Percentiles rank a stretch among this genome's conserved stretches.
phyloP scores from a whole-genome alignment of 2,888 invertebrate species.

The Morpho helenor region DNA sequence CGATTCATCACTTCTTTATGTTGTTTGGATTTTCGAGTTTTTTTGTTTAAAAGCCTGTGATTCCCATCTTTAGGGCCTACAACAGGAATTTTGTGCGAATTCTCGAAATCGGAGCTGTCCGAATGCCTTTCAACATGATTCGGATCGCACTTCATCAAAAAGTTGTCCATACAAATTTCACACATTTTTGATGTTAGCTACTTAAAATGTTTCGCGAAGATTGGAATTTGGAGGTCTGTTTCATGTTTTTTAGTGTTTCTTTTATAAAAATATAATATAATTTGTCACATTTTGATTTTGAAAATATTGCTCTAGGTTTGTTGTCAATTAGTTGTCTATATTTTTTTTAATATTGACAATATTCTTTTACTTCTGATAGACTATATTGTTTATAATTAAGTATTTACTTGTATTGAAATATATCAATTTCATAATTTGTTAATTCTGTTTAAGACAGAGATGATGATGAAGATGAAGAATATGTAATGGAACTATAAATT shows the following conservation, averaged over 20 bases:
- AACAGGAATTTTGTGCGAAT: slow-evolving; percentile 14
- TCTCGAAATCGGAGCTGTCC: slow-evolving; percentile 43
- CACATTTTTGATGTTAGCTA: slow-evolving; percentile 36
- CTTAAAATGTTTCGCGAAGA: slow-evolving; percentile 10
- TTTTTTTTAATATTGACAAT: background rate
- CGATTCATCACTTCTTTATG: slow-evolving; percentile 1
- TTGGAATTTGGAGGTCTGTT: slow-evolving; percentile 17
- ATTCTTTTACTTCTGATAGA: too few relatives aligned
- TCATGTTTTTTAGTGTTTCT: slow-evolving; percentile 16
- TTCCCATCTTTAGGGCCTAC: slow-evolving; percentile 23
- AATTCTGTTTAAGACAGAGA: too few relatives aligned
- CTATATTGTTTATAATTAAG: too few relatives aligned
- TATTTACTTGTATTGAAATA: too few relatives aligned
- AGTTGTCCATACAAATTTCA: slow-evolving; percentile 32
- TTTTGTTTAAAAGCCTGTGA: slow-evolving; percentile 24
- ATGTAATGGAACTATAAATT: background rate
- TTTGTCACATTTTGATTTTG: slow-evolving; percentile 21
- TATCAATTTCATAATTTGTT: too few relatives aligned
- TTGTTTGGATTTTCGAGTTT: slow-evolving; percentile 8
- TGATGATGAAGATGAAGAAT: too few relatives aligned
- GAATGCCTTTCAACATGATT: slow-evolving; percentile 38
- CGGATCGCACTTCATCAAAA: slow-evolving; percentile 42
- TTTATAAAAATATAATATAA: slow-evolving; percentile 12
- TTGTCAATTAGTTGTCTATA: slow-evolving; percentile 19
- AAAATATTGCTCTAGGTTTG: slow-evolving; percentile 6